These are phyloP conservation scores for Sterna hirundo DNA, from an alignment of 2,113 vertebrate species.

Conservation along the genomic window DNA sequence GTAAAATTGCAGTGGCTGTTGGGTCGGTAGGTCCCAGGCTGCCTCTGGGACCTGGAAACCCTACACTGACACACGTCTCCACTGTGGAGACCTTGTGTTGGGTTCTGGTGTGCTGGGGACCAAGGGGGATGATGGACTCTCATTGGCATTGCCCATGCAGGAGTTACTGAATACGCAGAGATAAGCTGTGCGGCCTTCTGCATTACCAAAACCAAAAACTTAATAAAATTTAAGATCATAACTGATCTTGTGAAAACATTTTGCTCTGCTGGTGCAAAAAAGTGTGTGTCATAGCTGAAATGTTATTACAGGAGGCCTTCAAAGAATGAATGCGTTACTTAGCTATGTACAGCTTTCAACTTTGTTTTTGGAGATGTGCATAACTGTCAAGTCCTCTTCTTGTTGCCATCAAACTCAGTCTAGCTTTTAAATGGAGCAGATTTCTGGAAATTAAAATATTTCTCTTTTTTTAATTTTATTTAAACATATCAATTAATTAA, in stretches of 20 bases:
- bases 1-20: background rate
- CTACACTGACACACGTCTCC: fast-evolving
- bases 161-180: background rate
- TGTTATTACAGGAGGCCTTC: background rate
- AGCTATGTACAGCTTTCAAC: background rate
- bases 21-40: background rate
- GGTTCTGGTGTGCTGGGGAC: background rate
- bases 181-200: background rate
- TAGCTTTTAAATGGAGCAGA: background rate
- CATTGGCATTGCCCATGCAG: background rate
- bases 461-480: background rate
- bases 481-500: background rate
- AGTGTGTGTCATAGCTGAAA: background rate
- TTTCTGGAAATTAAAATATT: background rate
- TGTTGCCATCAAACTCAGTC: background rate
- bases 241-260: background rate
- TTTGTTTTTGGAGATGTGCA: background rate
- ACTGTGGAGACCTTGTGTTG: background rate
- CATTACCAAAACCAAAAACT: background rate
- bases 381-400: background rate
- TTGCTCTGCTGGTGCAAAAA: background rate
- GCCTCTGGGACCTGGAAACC: background rate
- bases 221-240: background rate
- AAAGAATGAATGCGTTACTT: background rate
- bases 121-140: fast-evolving